A percentile compares a stretch with the other conserved stretches of the same genome.
Evolutionary conservation across 1,140 invertebrate species (phyloP).

Genomic region (Macrosteles quadrilineatus): DNA sequence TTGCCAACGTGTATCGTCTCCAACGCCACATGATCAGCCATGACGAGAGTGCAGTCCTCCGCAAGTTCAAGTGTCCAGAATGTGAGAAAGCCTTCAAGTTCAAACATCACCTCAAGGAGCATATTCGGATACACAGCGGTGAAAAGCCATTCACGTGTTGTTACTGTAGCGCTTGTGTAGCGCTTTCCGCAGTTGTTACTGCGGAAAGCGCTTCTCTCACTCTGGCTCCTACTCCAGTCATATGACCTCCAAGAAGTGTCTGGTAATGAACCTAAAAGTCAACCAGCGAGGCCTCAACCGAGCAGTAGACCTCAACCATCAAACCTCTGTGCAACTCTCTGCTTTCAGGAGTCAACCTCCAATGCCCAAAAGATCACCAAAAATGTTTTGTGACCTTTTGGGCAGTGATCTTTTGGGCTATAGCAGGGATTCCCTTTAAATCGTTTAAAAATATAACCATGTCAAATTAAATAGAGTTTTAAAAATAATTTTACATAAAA

Average conservation of each 20-base stretch:
- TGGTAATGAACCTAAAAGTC: slow-evolving; percentile 85
- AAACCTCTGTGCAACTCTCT: slow-evolving; percentile 35
- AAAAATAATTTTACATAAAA: too few relatives aligned
- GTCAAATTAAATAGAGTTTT: too few relatives aligned
- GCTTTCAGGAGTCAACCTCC: slow-evolving; percentile 11
- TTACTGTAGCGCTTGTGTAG: too few relatives aligned
- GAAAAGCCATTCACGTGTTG: slow-evolving; percentile 98
- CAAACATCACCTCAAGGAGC: slow-evolving; percentile 98
- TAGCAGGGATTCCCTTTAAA: too few relatives aligned
- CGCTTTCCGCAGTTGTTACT: too few relatives aligned
- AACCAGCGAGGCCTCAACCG: slow-evolving; percentile 37
- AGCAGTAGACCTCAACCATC: slow-evolving; percentile 38
- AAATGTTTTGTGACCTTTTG: too few relatives aligned
- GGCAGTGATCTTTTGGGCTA: too few relatives aligned
- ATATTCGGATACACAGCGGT: slow-evolving; percentile 94
- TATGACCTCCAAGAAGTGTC: slow-evolving; percentile 99
- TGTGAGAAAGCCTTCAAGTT: slow-evolving; percentile 99
- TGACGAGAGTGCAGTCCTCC: slow-evolving; percentile 88
- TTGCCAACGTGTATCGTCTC: slow-evolving; percentile 94
- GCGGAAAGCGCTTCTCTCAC: slow-evolving; percentile 98
- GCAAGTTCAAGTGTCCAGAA: slow-evolving; percentile 98
- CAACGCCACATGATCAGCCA: slow-evolving; percentile 98
- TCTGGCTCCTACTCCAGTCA: slow-evolving; percentile 99
- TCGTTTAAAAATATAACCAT: too few relatives aligned
- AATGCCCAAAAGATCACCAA: background rate